A percentile compares a stretch with the other conserved stretches of the same genome.
Evolutionary conservation across 2,888 invertebrate species (phyloP).

Genomic region (Nemoura dubitans): DNA sequence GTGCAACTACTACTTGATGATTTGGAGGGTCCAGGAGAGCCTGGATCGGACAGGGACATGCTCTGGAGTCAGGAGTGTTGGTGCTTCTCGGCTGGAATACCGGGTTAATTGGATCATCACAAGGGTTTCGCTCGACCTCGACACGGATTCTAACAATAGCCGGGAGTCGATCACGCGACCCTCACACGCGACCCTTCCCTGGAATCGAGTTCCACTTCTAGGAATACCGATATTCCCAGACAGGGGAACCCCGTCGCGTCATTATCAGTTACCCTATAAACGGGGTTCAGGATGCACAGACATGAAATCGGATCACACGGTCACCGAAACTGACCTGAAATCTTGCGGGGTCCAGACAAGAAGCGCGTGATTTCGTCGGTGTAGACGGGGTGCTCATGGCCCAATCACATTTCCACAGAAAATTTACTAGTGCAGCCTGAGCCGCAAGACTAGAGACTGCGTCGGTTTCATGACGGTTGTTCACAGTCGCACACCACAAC

Average conservation of each 20-base stretch:
- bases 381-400: not conserved
- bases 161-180: not conserved
- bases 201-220: not conserved
- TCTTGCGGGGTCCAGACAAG: not conserved
- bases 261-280: too few species aligned
- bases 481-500: not conserved
- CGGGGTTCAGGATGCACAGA: not conserved
- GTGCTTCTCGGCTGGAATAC: not conserved
- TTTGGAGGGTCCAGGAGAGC: not conserved
- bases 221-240: not conserved
- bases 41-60: not conserved
- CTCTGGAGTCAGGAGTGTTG: not conserved
- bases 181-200: constrained; percentile 1
- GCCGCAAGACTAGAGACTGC: not conserved
- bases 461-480: not conserved
- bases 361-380: not conserved
- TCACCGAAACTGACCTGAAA: not conserved
- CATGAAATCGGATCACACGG: not conserved
- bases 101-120: not conserved
- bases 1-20: not conserved
- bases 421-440: not conserved
- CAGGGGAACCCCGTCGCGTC: too few species aligned
- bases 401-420: not conserved
- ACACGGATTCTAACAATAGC: constrained; percentile 7
- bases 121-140: constrained; percentile 4